Percentiles rank a stretch among this genome's conserved stretches.
These are phyloP conservation scores for Drosophila ficusphila DNA, from an alignment of 1,140 invertebrate species.

Conservation along the genomic window DNA sequence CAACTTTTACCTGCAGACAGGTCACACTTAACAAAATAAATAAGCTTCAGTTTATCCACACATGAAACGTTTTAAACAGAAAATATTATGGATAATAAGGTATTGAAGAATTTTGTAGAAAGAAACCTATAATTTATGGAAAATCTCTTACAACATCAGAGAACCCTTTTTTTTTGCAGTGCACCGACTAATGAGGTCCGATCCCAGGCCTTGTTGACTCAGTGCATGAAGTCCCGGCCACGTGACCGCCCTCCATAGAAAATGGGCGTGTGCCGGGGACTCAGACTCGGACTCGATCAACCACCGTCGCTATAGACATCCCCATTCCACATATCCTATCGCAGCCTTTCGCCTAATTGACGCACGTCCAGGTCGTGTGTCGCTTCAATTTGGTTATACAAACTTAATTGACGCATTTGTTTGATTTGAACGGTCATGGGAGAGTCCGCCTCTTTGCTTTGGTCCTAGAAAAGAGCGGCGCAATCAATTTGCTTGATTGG, in stretches of 20 bases:
- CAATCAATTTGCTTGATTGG: slow-evolving; percentile 73
- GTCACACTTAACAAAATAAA: slow-evolving; percentile 21
- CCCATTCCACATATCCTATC: slow-evolving; percentile 3
- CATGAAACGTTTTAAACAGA: no score
- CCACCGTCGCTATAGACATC: slow-evolving; percentile 20
- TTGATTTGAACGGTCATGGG: slow-evolving; percentile 55
- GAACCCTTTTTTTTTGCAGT: slow-evolving; percentile 6
- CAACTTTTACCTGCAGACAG: slow-evolving; percentile 39
- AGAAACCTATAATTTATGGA: neutral
- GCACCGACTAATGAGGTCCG: slow-evolving; percentile 57
- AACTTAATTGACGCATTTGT: slow-evolving; percentile 79
- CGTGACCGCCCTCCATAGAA: slow-evolving; percentile 41
- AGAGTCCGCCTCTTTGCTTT: slow-evolving; percentile 6
- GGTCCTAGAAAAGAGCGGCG: slow-evolving; percentile 43
- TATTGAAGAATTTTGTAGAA: neutral
- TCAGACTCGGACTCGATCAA: slow-evolving; percentile 23
- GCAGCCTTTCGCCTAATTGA: slow-evolving; percentile 62
- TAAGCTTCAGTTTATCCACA: no score
- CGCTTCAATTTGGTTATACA: slow-evolving; percentile 49
- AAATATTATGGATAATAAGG: no score
- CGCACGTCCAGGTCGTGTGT: slow-evolving; percentile 73
- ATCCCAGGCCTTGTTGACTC: slow-evolving; percentile 54
- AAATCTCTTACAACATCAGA: no score
- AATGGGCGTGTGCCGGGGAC: slow-evolving; percentile 42
- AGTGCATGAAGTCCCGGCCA: slow-evolving; percentile 56